phyloP scores from a whole-genome alignment of 2,113 vertebrate genomes.

The Donacobius atricapilla region DNA sequence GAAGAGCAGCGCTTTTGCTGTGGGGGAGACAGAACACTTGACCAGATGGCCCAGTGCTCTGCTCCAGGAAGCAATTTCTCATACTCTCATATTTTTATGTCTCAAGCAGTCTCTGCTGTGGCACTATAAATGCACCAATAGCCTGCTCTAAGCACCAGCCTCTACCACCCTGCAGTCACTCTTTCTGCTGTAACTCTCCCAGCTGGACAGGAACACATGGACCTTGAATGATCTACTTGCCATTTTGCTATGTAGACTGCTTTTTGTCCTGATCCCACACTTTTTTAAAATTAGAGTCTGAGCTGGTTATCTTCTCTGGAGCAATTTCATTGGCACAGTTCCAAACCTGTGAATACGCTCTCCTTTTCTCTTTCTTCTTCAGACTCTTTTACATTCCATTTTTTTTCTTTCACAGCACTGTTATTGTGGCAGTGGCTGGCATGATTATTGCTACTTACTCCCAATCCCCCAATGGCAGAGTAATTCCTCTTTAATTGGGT shows the following conservation, averaged over 20 bases:
- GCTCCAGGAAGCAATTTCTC: not conserved
- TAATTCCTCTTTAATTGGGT: slow-evolving; percentile 61
- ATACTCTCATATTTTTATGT: not conserved
- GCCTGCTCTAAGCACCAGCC: not conserved
- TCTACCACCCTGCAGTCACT: not conserved
- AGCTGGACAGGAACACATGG: not conserved
- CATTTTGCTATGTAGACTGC: not conserved
- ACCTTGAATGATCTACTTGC: not conserved
- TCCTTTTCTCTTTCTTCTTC: slow-evolving; percentile 35
- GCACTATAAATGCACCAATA: not conserved
- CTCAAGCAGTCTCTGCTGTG: not conserved
- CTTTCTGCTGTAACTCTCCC: not conserved
- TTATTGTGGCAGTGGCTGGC: slow-evolving; percentile 31
- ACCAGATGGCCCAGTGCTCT: not conserved
- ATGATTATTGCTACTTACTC: slow-evolving; percentile 33
- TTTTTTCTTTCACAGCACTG: not conserved
- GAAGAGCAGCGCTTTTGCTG: not conserved
- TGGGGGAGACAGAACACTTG: not conserved
- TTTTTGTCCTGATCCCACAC: not conserved
- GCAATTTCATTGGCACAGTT: not conserved
- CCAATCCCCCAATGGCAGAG: slow-evolving; percentile 33
- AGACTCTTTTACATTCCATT: slow-evolving; percentile 1
- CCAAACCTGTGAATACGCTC: not conserved
- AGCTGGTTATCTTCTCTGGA: slow-evolving; percentile 11
- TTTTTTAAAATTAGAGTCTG: slow-evolving; percentile 15